Percentiles rank a stretch among this genome's conserved stretches.
Conservation (phyloP, 2,113 vertebrate species). For the Emberiza fucata region DNA sequence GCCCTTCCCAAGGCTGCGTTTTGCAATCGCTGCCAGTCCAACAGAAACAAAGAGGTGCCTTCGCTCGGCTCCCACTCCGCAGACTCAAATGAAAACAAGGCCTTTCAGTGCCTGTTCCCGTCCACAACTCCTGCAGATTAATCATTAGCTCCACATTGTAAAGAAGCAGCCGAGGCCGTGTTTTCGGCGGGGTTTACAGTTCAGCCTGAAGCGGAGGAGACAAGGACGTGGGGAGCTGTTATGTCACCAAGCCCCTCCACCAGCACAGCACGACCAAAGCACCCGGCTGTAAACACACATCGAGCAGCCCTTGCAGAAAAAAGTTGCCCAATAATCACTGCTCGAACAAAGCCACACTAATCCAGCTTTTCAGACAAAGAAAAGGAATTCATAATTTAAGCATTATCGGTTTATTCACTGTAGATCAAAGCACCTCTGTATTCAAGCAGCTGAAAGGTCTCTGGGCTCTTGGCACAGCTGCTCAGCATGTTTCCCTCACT, state of each 20-base stretch:
- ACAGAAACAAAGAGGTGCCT: neutral
- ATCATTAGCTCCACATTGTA: neutral
- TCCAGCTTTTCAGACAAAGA: conserved; percentile 23
- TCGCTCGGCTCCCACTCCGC: neutral
- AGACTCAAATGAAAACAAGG: neutral
- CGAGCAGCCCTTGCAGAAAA: neutral
- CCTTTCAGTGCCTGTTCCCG: neutral
- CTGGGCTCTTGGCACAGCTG: neutral
- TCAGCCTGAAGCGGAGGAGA: neutral
- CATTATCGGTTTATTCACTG: conserved; percentile 11
- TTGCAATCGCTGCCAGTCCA: neutral
- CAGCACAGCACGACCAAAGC: neutral
- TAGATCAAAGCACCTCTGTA: conserved; percentile 26
- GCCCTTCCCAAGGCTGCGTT: neutral
- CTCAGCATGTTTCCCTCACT: neutral
- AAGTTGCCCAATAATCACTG: neutral
- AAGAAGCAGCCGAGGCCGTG: fast-evolving
- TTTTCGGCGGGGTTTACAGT: neutral
- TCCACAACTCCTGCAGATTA: neutral
- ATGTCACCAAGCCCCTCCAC: neutral
- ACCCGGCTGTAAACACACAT: neutral
- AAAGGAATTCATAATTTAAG: conserved; percentile 19
- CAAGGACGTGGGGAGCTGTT: neutral
- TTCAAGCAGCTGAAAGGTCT: neutral
- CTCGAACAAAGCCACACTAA: neutral